A percentile compares a stretch with the other conserved stretches of the same genome.
Evolutionary conservation across 1,140 invertebrate species (phyloP).

Genomic region (honey bee (Apis mellifera)): Amel_HAv3.1 CM009945.2:7281001-7281500

Average conservation of each 20-base stretch:
- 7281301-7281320: conserved; percentile 11
- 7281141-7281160: not conserved
- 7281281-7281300: conserved; percentile 11
- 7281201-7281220: not conserved
- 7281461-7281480: not conserved
- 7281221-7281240: conserved; percentile 12
- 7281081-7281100: not conserved
- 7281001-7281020: not conserved
- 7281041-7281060: not conserved
- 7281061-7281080: not conserved
- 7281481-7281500: not conserved
- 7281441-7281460: conserved; percentile 1
- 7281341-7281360: conserved; percentile 12
- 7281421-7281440: conserved; percentile 14
- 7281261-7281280: conserved; percentile 10
- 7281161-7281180: not conserved
- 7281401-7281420: too few relatives aligned
- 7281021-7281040: not conserved
- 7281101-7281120: not conserved
- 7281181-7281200: not conserved
- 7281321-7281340: not conserved
- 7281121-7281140: not conserved
- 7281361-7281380: conserved; percentile 11
- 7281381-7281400: conserved; percentile 24
- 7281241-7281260: not conserved